Percentiles rank a stretch among this genome's conserved stretches.
Conservation (phyloP, 2,797 vertebrate species). For the Micropoecilia bifurca region DNA sequence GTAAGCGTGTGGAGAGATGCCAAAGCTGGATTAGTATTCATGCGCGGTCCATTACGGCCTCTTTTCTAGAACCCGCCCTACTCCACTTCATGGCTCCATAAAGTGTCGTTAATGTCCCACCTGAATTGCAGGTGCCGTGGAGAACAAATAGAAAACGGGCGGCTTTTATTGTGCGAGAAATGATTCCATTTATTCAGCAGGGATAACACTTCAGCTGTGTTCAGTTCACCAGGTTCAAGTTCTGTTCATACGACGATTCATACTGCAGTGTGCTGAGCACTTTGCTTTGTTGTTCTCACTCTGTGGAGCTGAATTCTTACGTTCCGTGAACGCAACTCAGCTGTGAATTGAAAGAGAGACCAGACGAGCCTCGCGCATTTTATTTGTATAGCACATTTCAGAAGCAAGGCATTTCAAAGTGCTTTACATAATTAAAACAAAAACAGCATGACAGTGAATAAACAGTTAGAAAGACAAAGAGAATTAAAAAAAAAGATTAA, state of each 20-base stretch:
- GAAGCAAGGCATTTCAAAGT: too few species aligned
- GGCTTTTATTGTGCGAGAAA: neutral
- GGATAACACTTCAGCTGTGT: neutral
- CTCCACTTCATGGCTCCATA: neutral
- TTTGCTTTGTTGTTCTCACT: neutral
- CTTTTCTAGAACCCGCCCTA: neutral
- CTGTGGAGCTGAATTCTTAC: neutral
- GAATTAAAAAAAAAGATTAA: too few species aligned
- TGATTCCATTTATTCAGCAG: neutral
- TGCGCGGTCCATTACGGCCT: neutral
- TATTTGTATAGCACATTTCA: too few species aligned
- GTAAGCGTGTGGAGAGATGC: neutral
- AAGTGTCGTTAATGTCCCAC: neutral
- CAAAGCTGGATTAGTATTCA: neutral
- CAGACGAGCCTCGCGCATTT: neutral
- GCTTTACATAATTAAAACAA: too few species aligned
- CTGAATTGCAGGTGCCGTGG: neutral
- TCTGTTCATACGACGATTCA: neutral
- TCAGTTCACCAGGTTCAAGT: neutral
- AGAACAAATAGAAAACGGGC: neutral
- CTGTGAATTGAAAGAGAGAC: neutral
- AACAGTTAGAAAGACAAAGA: too few species aligned
- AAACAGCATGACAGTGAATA: too few species aligned
- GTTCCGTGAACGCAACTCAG: neutral
- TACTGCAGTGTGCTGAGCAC: neutral